Percentiles rank a stretch among this genome's conserved stretches.
phyloP scores from a whole-genome alignment of 2,888 invertebrate species.

The Caenorhabditis sp. region DNA sequence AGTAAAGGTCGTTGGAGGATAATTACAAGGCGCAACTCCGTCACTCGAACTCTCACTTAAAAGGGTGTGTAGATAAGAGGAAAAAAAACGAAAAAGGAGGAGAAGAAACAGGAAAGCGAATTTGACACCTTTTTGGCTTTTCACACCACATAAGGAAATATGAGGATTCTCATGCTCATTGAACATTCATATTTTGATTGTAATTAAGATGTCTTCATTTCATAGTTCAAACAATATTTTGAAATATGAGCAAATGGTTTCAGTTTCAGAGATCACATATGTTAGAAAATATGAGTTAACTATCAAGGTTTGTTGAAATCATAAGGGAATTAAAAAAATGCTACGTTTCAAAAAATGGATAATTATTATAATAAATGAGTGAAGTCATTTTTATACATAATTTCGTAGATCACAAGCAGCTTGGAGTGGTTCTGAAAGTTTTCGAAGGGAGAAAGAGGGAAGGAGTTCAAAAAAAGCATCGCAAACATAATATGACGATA shows the following conservation, averaged over 20 bases:
- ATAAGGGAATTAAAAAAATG: too few relatives aligned
- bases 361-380: too few relatives aligned
- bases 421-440: too few relatives aligned
- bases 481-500: too few relatives aligned
- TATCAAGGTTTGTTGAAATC: too few relatives aligned
- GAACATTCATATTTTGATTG: neutral
- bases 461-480: too few relatives aligned
- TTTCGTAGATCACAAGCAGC: too few relatives aligned
- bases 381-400: too few relatives aligned
- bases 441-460: too few relatives aligned
- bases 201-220: neutral
- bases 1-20: constrained; percentile 9
- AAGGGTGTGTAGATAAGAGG: constrained; percentile 16
- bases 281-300: too few relatives aligned
- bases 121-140: constrained; percentile 17
- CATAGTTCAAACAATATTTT: neutral
- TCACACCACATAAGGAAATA: neutral
- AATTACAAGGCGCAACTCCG: constrained; percentile 30
- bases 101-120: constrained; percentile 12
- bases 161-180: neutral
- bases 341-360: too few relatives aligned
- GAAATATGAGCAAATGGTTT: neutral
- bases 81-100: constrained; percentile 17
- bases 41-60: constrained; percentile 33
- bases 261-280: neutral